Conservation (phyloP, 2,797 vertebrate species). For the Emydoidea blandingii region DNA sequence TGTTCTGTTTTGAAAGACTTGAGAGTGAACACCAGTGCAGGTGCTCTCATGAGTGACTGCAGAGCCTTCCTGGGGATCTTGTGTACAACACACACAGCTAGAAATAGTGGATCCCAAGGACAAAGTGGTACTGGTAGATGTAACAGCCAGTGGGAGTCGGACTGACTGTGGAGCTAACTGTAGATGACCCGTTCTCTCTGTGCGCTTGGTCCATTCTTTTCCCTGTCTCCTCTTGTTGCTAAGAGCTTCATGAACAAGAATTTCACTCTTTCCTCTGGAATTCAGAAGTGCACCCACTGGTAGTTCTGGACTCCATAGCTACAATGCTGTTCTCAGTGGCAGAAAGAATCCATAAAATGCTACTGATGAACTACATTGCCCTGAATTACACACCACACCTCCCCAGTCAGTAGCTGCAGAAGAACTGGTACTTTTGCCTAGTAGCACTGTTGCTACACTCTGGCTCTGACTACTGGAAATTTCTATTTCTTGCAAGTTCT, state of each 20-base stretch:
- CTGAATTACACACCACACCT: background rate
- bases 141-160: background rate
- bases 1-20: background rate
- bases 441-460: background rate
- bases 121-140: background rate
- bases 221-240: background rate
- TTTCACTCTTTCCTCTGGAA: background rate
- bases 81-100: background rate
- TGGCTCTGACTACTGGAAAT: background rate
- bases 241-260: background rate
- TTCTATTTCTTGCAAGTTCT: background rate
- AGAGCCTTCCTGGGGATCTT: background rate
- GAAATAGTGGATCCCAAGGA: background rate
- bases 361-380: background rate
- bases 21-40: background rate
- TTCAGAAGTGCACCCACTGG: background rate
- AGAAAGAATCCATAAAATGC: background rate
- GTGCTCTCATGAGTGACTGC: background rate
- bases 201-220: background rate
- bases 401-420: background rate
- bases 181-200: background rate
- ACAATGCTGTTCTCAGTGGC: background rate
- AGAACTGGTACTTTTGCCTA: background rate
- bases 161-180: background rate
- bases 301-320: background rate